These are phyloP conservation scores for Drosophila falleni DNA, from an alignment of 2,888 invertebrate species.

Conservation along the genomic window DNA sequence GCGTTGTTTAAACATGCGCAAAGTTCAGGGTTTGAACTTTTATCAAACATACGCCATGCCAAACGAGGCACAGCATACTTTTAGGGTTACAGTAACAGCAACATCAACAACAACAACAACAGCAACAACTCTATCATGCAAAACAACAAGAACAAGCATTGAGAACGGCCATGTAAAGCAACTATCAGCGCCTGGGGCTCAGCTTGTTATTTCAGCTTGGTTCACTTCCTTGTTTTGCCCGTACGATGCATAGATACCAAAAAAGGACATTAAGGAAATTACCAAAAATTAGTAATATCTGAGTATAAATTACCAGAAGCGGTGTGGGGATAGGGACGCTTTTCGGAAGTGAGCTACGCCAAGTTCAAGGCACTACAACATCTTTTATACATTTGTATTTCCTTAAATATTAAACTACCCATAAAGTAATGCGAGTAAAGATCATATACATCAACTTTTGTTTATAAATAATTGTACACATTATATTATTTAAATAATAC, in stretches of 20 bases:
- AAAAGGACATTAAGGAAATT: slow-evolving; percentile 81
- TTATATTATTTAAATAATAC: too few species aligned
- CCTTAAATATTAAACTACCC: neutral
- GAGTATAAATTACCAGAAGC: slow-evolving; percentile 64
- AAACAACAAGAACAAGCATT: slow-evolving; percentile 50
- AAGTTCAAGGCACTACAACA: slow-evolving; percentile 5
- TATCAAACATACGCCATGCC: slow-evolving; percentile 80
- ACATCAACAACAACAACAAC: slow-evolving; percentile 15
- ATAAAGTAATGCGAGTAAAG: neutral
- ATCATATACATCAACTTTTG: too few species aligned
- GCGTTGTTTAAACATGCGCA: slow-evolving; percentile 83
- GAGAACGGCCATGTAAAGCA: slow-evolving; percentile 66
- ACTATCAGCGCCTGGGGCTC: slow-evolving; percentile 77
- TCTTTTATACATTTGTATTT: slow-evolving; percentile 3
- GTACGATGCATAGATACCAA: slow-evolving; percentile 49
- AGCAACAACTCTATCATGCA: slow-evolving; percentile 31
- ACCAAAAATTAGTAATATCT: slow-evolving; percentile 71
- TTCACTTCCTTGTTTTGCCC: slow-evolving; percentile 66
- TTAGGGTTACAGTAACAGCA: slow-evolving; percentile 59
- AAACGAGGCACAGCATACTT: slow-evolving; percentile 63
- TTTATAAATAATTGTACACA: too few species aligned
- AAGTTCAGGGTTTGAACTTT: slow-evolving; percentile 82
- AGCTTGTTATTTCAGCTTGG: slow-evolving; percentile 64
- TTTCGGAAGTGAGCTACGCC: neutral
- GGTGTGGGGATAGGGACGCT: neutral